A percentile compares a stretch with the other conserved stretches of the same genome.
Conservation (phyloP, 2,888 invertebrate species). For the Serrognathus titanus region DNA sequence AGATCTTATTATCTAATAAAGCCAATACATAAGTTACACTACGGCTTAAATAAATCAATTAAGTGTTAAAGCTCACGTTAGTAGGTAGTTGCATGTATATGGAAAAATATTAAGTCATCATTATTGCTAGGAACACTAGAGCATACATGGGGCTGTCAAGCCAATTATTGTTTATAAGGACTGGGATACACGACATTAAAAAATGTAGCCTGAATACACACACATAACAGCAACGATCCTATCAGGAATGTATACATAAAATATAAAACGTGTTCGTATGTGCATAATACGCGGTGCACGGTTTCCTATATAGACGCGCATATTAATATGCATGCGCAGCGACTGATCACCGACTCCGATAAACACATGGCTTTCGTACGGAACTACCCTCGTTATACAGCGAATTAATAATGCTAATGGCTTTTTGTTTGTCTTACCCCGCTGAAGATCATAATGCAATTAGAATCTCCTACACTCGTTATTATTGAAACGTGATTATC, state of each 20-base stretch:
- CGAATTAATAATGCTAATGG: constrained; percentile 29
- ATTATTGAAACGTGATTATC: neutral
- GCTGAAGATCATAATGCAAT: too few relatives aligned
- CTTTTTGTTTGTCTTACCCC: constrained; percentile 3
- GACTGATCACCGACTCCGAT: constrained; percentile 28
- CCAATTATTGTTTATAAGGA: too few relatives aligned
- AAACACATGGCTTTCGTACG: constrained; percentile 29
- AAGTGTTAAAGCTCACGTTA: too few relatives aligned
- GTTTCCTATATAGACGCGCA: constrained; percentile 24
- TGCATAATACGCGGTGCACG: constrained; percentile 32
- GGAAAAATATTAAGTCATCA: too few relatives aligned
- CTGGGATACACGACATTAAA: constrained; percentile 29
- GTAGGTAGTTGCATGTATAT: too few relatives aligned
- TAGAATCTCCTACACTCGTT: neutral
- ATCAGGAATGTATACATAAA: constrained; percentile 28
- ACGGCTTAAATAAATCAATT: too few relatives aligned
- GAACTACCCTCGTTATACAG: constrained; percentile 26
- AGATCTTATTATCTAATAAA: too few relatives aligned
- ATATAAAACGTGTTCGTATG: constrained; percentile 31
- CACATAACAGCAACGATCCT: constrained; percentile 21
- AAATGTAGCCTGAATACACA: constrained; percentile 26
- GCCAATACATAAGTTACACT: too few relatives aligned
- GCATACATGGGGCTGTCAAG: too few relatives aligned
- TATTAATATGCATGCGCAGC: constrained; percentile 30
- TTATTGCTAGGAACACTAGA: too few relatives aligned